Percentiles rank a stretch among this genome's conserved stretches.
Conservation (phyloP, 2,797 vertebrate species). For the Gadopsis bispinosus region DNA sequence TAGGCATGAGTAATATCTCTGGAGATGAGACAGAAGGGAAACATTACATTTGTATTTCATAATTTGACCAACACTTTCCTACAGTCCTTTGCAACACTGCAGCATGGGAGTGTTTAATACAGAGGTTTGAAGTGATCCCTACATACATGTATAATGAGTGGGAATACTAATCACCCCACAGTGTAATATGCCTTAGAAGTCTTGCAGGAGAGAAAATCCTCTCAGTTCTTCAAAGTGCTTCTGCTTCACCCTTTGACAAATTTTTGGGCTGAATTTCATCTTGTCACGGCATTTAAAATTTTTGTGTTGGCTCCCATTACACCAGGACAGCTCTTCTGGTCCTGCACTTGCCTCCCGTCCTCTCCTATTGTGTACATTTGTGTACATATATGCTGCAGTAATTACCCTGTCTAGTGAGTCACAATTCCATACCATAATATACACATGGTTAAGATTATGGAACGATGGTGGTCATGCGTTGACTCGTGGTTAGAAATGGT, state of each 20-base stretch:
- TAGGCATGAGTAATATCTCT: conserved; percentile 29
- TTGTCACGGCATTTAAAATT: conserved; percentile 21
- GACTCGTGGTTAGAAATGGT: no score
- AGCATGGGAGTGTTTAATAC: conserved; percentile 57
- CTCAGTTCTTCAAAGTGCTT: conserved; percentile 83
- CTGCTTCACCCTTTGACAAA: conserved; percentile 63
- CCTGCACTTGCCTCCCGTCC: background rate
- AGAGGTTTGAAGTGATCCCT: conserved; percentile 80
- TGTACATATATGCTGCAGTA: background rate
- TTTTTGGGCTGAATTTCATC: conserved; percentile 19
- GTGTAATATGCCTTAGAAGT: conserved; percentile 72
- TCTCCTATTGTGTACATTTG: no score
- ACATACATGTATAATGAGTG: conserved; percentile 80
- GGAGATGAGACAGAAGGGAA: conserved; percentile 36
- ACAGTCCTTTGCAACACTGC: conserved; percentile 46
- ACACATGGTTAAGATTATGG: no score
- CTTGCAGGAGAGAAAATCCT: conserved; percentile 79
- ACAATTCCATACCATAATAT: no score
- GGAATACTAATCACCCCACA: conserved; percentile 81
- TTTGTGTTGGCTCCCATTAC: conserved; percentile 3
- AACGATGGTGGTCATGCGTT: no score
- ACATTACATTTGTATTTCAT: conserved; percentile 29
- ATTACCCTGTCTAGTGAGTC: background rate
- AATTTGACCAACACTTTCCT: conserved; percentile 40
- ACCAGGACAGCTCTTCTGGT: conserved; percentile 18